Evolutionary conservation across 1,140 invertebrate species (phyloP).

Genomic region (Lepidurus arcticus): DNA sequence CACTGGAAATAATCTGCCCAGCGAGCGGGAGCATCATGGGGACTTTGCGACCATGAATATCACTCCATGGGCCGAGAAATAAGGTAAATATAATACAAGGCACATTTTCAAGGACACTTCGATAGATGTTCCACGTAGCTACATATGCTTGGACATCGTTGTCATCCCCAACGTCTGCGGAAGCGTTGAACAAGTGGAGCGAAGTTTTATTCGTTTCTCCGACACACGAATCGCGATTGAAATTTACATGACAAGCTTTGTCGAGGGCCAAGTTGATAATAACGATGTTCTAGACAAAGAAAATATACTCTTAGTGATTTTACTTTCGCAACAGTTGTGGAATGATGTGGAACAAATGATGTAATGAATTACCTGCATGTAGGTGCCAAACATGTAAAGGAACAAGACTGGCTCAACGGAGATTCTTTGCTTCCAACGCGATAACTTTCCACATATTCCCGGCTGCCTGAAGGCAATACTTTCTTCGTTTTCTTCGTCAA

Average conservation of each 20-base stretch:
- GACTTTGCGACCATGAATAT: slow-evolving; percentile 61
- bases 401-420: slow-evolving; percentile 24
- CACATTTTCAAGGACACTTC: slow-evolving; percentile 33
- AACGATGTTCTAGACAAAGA: slow-evolving; percentile 9
- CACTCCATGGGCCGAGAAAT: slow-evolving; percentile 72
- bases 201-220: not conserved
- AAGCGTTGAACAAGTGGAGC: not conserved
- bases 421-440: slow-evolving; percentile 9
- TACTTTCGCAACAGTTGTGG: not conserved
- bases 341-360: not conserved
- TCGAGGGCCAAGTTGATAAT: slow-evolving; percentile 28
- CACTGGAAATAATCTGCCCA: slow-evolving; percentile 50
- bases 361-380: slow-evolving; percentile 14
- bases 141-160: slow-evolving; percentile 31
- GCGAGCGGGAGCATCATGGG: slow-evolving; percentile 56
- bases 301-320: not conserved
- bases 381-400: not conserved
- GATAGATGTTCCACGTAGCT: slow-evolving; percentile 30
- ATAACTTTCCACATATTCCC: not conserved
- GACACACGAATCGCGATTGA: not conserved
- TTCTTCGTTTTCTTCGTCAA: not conserved
- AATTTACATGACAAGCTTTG: slow-evolving; percentile 30
- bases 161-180: not conserved
- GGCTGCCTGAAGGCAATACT: not conserved
- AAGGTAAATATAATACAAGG: slow-evolving; percentile 59